Base-by-base conservation (phyloP, 2,888 invertebrate genomes). In the Apodemia zela region DNA sequence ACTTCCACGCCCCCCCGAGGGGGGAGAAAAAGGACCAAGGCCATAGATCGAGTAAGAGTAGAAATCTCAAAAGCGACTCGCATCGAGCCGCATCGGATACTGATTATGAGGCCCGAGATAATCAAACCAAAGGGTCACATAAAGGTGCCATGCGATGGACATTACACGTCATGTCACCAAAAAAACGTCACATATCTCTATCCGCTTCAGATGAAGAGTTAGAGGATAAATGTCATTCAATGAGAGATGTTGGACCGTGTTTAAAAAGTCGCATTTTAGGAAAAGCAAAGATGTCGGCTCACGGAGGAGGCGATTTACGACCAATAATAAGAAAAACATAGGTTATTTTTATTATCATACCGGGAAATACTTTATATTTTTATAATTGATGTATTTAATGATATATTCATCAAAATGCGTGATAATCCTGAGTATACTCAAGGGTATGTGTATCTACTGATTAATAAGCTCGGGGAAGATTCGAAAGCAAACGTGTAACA, bases 1-100 rank as follows among this genome's bases (percentile, higher is more conserved):
- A 91, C 91, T 89, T 81, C 82, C 87, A 88, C 82, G 83, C 81
- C 89, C 90, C 91, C 89, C 90, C 83, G 79, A 87, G 89, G 90
- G 91, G 90, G 91, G 90, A 87, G 75, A 89, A 90, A 89, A 90
- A 88, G 82, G 89, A 88, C 65, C 84, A 13, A 42, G 4, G 42
- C 42, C 42, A 84, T 73, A 80, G 84, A 73, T 72, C 77, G 60
- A 82, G 77, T 69, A 89, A 87, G 71, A 75, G 84, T n/a, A n/a
- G n/a, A 68, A 80, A 73, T 71, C 68, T 80, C 58, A 89, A 88
- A 72, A 76, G 68, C 61, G 87, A 87, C 47, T 75, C 77, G 21
- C 88, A 86, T 68, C 77, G 85, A 60, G 84, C 89, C 4, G 89
- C 86, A 3, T 90, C 90, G 0, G 90, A 90, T 68, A 89, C 89